These are phyloP conservation scores for Zhuqinia jingwanae DNA, from an alignment of 2,888 invertebrate species.

Conservation along the genomic window DNA sequence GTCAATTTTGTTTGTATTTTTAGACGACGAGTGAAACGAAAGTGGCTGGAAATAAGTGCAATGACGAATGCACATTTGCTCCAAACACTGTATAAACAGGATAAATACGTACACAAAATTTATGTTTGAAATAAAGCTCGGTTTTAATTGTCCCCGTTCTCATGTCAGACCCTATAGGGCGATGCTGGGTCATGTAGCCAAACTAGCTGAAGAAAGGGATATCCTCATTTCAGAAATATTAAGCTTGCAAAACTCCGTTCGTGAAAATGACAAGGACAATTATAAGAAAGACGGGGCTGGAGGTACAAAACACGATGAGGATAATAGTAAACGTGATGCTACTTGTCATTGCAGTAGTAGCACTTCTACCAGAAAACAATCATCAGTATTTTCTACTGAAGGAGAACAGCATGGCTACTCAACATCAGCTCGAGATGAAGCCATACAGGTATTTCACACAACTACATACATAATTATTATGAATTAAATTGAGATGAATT, in stretches of 20 bases:
- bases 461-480: not conserved
- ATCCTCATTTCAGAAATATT: conserved; percentile 49
- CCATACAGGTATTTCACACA: conserved; percentile 54
- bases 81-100: conserved; percentile 72
- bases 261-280: not conserved
- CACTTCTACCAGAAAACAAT: too few species aligned
- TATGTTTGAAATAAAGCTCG: too few species aligned
- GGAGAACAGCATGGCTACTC: not conserved
- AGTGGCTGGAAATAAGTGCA: conserved; percentile 74
- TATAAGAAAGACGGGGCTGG: not conserved
- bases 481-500: not conserved
- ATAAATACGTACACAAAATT: too few species aligned
- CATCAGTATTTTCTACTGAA: not conserved
- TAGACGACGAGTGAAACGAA: conserved; percentile 71
- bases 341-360: not conserved
- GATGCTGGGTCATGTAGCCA: conserved; percentile 73
- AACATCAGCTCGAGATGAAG: conserved; percentile 30
- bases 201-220: conserved; percentile 65
- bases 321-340: conserved; percentile 4
- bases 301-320: not conserved
- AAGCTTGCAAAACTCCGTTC: not conserved
- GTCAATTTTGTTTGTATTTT: conserved; percentile 43
- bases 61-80: conserved; percentile 74
- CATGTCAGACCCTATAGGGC: conserved; percentile 74
- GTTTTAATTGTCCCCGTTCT: too few species aligned